Conservation (phyloP, 2,113 vertebrate genomes). For the Piliocolobus tephrosceles region DNA sequence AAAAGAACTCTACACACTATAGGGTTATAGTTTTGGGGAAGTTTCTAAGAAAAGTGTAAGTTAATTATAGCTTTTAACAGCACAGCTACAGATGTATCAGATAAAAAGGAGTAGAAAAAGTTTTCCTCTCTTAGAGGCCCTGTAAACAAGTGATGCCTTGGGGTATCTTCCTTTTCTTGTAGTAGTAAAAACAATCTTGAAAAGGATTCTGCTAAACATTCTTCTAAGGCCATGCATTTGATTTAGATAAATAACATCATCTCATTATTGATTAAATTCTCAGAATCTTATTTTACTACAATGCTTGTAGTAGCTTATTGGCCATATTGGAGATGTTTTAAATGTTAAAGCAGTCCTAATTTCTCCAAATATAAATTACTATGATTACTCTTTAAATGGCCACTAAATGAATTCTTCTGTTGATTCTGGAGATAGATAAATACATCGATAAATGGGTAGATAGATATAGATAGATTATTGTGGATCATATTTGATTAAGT, state of each 20-base stretch:
- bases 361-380: neutral
- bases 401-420: neutral
- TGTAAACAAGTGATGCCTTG: neutral
- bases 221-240: neutral
- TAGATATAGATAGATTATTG: neutral
- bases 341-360: neutral
- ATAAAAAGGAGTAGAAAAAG: neutral
- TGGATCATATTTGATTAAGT: neutral
- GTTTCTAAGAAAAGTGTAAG: neutral
- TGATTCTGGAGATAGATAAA: neutral
- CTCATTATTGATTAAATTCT: neutral
- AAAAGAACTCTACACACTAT: neutral
- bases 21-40: neutral
- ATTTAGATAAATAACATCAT: neutral
- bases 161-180: neutral
- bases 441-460: neutral
- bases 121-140: neutral
- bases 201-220: neutral
- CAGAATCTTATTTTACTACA: slow-evolving; percentile 13
- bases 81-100: neutral
- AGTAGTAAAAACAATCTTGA: neutral
- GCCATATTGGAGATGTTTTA: neutral
- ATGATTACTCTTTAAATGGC: neutral
- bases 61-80: neutral
- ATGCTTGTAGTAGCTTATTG: neutral